phyloP scores from a whole-genome alignment of 2,888 invertebrate species.

The Polydesmus complanatus region DNA sequence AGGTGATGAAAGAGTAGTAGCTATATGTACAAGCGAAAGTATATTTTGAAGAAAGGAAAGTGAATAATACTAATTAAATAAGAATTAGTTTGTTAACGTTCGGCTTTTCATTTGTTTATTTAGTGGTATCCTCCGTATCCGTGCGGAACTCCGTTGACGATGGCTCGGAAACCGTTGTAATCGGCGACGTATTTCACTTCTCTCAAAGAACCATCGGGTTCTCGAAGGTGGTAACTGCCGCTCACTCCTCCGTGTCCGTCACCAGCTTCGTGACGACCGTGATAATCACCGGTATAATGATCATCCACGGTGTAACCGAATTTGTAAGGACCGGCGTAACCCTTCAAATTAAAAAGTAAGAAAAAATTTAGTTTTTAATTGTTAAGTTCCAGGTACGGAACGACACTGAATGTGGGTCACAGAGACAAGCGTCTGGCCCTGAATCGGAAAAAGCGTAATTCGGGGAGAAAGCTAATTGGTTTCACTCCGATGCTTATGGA shows the following conservation, averaged over 20 bases:
- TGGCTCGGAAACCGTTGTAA: conserved; percentile 14
- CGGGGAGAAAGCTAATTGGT: too few relatives aligned
- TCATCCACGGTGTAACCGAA: conserved; percentile 15
- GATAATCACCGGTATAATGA: conserved; percentile 15
- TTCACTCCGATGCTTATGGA: too few relatives aligned
- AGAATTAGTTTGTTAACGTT: neutral
- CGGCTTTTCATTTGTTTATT: neutral
- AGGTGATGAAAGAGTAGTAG: too few relatives aligned
- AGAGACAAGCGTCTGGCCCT: too few relatives aligned
- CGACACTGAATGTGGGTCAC: too few relatives aligned
- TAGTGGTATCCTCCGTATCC: conserved; percentile 5
- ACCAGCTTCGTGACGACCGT: conserved; percentile 14
- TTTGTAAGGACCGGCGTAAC: conserved; percentile 16
- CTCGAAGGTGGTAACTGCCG: conserved; percentile 14
- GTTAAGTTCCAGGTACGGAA: neutral
- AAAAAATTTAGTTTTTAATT: neutral
- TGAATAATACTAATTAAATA: neutral
- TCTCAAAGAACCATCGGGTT: conserved; percentile 12
- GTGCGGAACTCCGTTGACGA: conserved; percentile 16
- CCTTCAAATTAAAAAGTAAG: conserved; percentile 3
- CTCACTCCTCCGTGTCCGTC: conserved; percentile 15
- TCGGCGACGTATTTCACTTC: conserved; percentile 17
- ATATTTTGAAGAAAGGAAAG: too few relatives aligned
- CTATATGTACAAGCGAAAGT: too few relatives aligned
- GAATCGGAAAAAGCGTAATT: too few relatives aligned